A percentile compares a stretch with the other conserved stretches of the same genome.
phyloP scores from a whole-genome alignment of 2,797 vertebrate genomes.

The Sebastes nivosus region DNA sequence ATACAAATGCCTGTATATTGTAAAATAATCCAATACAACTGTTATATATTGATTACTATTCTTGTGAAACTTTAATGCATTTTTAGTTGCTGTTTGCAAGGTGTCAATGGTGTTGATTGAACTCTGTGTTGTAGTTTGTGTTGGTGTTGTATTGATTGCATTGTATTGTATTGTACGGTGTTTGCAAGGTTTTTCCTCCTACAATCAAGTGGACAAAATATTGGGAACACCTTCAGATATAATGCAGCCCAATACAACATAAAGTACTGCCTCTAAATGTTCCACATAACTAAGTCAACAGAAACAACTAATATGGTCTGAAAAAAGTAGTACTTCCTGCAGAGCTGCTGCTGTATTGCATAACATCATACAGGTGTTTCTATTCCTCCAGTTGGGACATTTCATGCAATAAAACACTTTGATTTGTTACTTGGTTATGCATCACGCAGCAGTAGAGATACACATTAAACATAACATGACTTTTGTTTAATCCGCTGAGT shows the following conservation, averaged over 20 bases:
- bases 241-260: background rate
- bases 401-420: background rate
- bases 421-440: conserved; percentile 9
- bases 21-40: background rate
- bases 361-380: background rate
- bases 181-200: background rate
- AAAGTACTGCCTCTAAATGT: background rate
- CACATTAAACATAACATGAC: conserved; percentile 3
- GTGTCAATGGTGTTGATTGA: background rate
- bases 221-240: background rate
- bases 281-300: background rate
- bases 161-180: background rate
- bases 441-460: conserved; percentile 19
- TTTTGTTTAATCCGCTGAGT: conserved; percentile 61
- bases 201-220: background rate
- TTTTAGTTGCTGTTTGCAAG: background rate
- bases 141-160: background rate
- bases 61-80: background rate
- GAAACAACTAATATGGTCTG: background rate
- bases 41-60: background rate
- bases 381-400: background rate
- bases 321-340: background rate
- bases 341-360: background rate
- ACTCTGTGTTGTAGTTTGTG: background rate
- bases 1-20: background rate